Conservation (phyloP, 2,888 invertebrate genomes). For the Heteromurus nitidus region DNA sequence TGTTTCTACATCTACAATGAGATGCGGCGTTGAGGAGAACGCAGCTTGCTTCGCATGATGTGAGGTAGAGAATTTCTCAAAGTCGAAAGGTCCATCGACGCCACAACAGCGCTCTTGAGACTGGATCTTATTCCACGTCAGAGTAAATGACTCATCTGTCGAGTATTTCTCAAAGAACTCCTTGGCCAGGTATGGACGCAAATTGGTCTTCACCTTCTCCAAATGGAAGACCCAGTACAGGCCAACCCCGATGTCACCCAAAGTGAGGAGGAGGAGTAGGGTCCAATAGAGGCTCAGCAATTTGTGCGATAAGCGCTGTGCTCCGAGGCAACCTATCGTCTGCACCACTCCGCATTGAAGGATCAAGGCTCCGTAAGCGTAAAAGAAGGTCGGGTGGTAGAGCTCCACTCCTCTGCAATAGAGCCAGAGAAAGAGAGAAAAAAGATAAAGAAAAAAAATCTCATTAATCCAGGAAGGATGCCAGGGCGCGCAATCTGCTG, state of each 20-base stretch:
- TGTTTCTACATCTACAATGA: slow-evolving; percentile 57
- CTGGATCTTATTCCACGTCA: slow-evolving; percentile 70
- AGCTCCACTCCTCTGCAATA: slow-evolving; percentile 75
- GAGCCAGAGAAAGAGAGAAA: slow-evolving; percentile 30
- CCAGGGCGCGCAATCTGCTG: too few relatives aligned
- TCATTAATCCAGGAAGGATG: slow-evolving; percentile 18
- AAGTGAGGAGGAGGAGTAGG: slow-evolving; percentile 84
- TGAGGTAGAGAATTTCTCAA: slow-evolving; percentile 64
- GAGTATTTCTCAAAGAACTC: slow-evolving; percentile 84
- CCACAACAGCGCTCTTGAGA: slow-evolving; percentile 82
- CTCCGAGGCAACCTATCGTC: slow-evolving; percentile 86
- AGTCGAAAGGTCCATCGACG: slow-evolving; percentile 80
- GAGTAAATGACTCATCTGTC: slow-evolving; percentile 83
- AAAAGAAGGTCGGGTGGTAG: slow-evolving; percentile 88
- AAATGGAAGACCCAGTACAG: slow-evolving; percentile 90
- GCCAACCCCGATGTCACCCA: slow-evolving; percentile 89
- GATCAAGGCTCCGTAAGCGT: slow-evolving; percentile 88
- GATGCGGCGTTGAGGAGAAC: slow-evolving; percentile 41
- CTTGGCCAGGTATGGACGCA: slow-evolving; percentile 82
- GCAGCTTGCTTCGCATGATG: slow-evolving; percentile 44
- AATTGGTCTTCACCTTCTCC: slow-evolving; percentile 82
- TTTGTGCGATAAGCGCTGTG: slow-evolving; percentile 86
- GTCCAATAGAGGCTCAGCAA: slow-evolving; percentile 91
- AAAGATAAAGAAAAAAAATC: slow-evolving; percentile 18
- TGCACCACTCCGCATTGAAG: slow-evolving; percentile 84